These are phyloP conservation scores for Tinamus guttatus DNA, from an alignment of 2,113 vertebrate genomes.

Conservation along the genomic window DNA sequence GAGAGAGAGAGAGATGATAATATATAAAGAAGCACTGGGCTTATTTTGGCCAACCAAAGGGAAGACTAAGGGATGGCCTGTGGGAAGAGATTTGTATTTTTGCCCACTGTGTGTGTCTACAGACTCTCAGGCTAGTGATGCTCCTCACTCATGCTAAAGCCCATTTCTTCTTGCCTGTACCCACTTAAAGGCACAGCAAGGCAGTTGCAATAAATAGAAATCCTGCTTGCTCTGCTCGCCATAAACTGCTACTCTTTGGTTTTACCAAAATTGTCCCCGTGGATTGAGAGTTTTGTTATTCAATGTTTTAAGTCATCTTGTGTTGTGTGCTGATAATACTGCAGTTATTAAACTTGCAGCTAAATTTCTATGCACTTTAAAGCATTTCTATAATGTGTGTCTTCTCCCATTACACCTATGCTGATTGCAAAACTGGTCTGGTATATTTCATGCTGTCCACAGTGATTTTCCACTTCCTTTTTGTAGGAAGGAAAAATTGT, in stretches of 20 bases:
- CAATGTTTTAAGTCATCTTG: background rate
- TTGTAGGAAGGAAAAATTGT: background rate
- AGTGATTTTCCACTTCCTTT: background rate
- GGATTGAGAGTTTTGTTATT: too few species aligned
- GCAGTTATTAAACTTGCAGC: background rate
- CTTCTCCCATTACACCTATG: background rate
- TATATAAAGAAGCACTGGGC: background rate
- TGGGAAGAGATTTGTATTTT: constrained; percentile 1
- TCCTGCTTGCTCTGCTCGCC: background rate
- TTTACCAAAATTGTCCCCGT: too few species aligned
- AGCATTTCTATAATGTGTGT: background rate
- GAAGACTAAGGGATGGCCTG: background rate
- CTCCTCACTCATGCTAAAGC: constrained; percentile 26
- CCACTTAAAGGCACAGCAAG: constrained; percentile 4
- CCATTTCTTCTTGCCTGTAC: constrained; percentile 30
- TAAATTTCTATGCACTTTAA: background rate
- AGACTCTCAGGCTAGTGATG: constrained; percentile 26
- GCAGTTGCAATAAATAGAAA: constrained; percentile 27
- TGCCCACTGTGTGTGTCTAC: background rate
- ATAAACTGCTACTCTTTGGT: background rate
- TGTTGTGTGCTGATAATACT: background rate
- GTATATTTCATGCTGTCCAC: background rate
- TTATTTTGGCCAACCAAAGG: background rate
- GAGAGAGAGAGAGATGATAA: background rate
- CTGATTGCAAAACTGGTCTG: background rate